Percentiles rank a stretch among this genome's conserved stretches.
These are phyloP conservation scores for Stomorhina lunata DNA, from an alignment of 2,888 invertebrate species.

Conservation along the genomic window DNA sequence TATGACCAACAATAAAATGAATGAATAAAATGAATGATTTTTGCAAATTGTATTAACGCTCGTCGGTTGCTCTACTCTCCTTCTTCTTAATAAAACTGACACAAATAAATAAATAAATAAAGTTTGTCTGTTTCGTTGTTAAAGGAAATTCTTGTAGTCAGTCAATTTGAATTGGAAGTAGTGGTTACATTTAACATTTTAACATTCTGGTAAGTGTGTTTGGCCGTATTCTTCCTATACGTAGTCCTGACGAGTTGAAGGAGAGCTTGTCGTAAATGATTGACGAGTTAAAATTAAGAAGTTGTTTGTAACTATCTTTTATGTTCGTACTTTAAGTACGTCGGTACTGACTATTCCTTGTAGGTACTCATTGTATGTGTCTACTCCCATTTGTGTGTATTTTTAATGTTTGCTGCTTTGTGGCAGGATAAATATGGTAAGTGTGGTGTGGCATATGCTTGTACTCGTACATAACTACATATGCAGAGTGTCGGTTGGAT, in stretches of 20 bases:
- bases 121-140: slow-evolving; percentile 10
- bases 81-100: slow-evolving; percentile 37
- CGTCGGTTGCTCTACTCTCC: neutral
- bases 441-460: neutral
- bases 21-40: slow-evolving; percentile 51
- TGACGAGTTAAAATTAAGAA: slow-evolving; percentile 76
- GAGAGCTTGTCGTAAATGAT: slow-evolving; percentile 70
- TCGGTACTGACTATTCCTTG: too few species aligned
- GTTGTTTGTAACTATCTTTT: slow-evolving; percentile 60
- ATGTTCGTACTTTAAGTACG: slow-evolving; percentile 15
- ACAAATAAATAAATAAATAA: slow-evolving; percentile 28
- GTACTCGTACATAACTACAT: too few species aligned
- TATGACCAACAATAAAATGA: slow-evolving; percentile 36
- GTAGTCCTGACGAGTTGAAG: slow-evolving; percentile 52
- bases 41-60: slow-evolving; percentile 56
- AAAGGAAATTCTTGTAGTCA: slow-evolving; percentile 11
- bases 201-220: slow-evolving; percentile 28
- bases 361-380: neutral
- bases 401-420: neutral
- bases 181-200: slow-evolving; percentile 50
- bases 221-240: neutral
- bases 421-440: neutral
- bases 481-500: too few species aligned
- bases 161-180: slow-evolving; percentile 13
- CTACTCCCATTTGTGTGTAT: neutral